Percentiles rank a stretch among this genome's conserved stretches.
Evolutionary conservation across 2,797 vertebrate species (phyloP).

Genomic region (Esox lucius): DNA sequence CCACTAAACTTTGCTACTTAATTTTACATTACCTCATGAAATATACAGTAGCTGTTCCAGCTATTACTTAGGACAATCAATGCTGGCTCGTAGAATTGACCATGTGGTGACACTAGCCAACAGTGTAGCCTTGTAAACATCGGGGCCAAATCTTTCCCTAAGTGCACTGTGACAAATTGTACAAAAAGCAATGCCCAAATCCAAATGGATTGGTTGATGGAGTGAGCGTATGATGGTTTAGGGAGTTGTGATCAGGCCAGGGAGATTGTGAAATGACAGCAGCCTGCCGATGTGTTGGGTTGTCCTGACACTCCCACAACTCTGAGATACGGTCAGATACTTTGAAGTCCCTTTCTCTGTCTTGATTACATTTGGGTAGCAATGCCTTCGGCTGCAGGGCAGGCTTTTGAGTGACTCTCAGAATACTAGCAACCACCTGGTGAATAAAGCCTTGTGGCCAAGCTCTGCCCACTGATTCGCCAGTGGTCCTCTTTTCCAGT

Average conservation of each 20-base stretch:
- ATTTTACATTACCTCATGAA: background rate
- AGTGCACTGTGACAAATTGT: conserved; percentile 17
- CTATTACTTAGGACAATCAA: background rate
- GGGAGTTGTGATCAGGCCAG: conserved; percentile 26
- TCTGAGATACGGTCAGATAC: conserved; percentile 3
- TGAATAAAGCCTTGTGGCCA: conserved; percentile 21
- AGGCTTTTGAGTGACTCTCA: conserved; percentile 23
- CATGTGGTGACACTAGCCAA: conserved; percentile 32
- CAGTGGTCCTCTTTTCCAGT: background rate
- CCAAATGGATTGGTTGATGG: conserved; percentile 22
- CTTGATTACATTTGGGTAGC: conserved; percentile 14
- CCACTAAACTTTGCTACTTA: background rate
- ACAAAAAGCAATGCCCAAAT: conserved; percentile 28
- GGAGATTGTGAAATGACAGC: conserved; percentile 20
- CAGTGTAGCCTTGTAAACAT: conserved; percentile 30
- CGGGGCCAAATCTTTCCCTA: conserved; percentile 11
- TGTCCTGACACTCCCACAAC: conserved; percentile 5
- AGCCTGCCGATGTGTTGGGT: conserved; percentile 7
- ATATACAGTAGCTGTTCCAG: background rate
- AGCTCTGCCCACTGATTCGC: background rate
- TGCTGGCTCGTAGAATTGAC: background rate
- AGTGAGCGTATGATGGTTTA: conserved; percentile 33
- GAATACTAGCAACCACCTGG: conserved; percentile 12
- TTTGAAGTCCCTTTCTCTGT: conserved; percentile 14
- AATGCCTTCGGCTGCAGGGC: conserved; percentile 20